phyloP scores from a whole-genome alignment of 2,797 vertebrate species.

The Delichon dasypus region DNA sequence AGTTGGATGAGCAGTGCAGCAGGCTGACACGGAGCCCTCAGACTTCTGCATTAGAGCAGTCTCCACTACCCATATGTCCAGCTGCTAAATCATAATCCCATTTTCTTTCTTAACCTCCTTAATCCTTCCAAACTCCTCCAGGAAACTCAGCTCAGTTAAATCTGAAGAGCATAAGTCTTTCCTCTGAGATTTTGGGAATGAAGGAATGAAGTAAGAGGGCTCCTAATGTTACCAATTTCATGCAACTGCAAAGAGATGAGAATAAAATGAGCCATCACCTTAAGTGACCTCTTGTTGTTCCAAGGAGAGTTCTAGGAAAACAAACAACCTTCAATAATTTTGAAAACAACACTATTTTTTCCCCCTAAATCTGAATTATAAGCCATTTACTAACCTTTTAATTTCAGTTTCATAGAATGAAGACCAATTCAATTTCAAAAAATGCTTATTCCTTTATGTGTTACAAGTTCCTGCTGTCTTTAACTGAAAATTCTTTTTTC shows the following conservation, averaged over 20 bases:
- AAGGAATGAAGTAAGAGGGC: background rate
- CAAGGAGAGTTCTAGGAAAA: background rate
- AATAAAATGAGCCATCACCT: background rate
- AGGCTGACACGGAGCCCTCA: background rate
- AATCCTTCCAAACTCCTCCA: background rate
- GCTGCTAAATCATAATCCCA: background rate
- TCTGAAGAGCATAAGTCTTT: background rate
- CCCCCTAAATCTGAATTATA: background rate
- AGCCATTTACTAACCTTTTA: background rate
- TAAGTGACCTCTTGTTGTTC: background rate
- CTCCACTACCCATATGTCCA: background rate
- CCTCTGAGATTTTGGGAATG: background rate
- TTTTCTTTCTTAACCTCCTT: background rate
- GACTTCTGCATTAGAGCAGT: background rate
- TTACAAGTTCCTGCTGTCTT: background rate
- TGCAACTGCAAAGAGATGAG: background rate
- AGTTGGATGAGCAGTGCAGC: background rate
- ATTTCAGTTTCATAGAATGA: background rate
- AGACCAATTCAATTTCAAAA: background rate
- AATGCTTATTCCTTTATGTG: background rate
- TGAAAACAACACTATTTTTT: background rate
- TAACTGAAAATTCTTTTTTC: background rate
- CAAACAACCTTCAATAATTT: background rate
- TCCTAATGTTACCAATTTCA: background rate
- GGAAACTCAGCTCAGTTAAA: background rate